Conservation (phyloP, 2,797 vertebrate species). For the Karalla daura region DNA sequence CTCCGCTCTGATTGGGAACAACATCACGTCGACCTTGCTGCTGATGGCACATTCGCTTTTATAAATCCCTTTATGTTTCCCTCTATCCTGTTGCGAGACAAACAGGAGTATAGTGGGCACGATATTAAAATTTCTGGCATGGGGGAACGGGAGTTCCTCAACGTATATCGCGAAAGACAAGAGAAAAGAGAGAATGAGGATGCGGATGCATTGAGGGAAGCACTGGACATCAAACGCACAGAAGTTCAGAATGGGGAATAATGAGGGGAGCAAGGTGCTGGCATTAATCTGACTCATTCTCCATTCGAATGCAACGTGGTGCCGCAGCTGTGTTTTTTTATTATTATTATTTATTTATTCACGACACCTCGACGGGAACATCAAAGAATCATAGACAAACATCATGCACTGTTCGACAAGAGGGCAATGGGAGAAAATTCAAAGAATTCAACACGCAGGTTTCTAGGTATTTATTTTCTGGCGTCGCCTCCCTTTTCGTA, state of each 20-base stretch:
- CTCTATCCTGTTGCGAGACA: background rate
- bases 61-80: conserved; percentile 6
- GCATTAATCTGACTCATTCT: conserved; percentile 10
- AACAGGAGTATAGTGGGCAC: background rate
- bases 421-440: conserved; percentile 1
- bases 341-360: conserved; percentile 39
- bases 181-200: too few species aligned
- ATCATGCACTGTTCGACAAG: background rate
- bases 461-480: conserved; percentile 1
- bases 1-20: conserved; percentile 64
- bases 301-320: conserved; percentile 6
- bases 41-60: conserved; percentile 31
- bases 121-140: background rate
- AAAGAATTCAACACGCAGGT: background rate
- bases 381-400: conserved; percentile 21
- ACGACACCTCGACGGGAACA: conserved; percentile 16
- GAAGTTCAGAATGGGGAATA: conserved; percentile 17
- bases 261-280: conserved; percentile 6
- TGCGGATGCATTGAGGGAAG: background rate
- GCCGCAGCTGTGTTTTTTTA: conserved; percentile 3
- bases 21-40: conserved; percentile 37
- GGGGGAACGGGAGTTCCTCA: background rate
- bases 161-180: background rate
- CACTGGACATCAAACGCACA: conserved; percentile 14
- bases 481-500: too few species aligned